These are phyloP conservation scores for Drosophila tanythrix DNA, from an alignment of 2,888 invertebrate species.

Conservation along the genomic window DNA sequence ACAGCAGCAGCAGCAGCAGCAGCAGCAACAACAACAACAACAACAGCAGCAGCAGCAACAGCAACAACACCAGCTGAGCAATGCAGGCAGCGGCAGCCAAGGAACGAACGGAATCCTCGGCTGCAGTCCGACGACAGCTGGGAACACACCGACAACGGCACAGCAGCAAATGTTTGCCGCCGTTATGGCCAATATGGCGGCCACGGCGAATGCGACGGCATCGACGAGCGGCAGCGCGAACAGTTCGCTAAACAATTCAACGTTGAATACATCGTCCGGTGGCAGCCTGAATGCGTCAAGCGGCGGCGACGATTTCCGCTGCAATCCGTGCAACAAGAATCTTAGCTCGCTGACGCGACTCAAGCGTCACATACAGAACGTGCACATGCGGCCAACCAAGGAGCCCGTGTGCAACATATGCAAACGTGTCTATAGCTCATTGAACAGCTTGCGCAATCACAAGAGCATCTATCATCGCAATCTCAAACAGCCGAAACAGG, in stretches of 20 bases:
- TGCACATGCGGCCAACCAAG: slow-evolving; percentile 95
- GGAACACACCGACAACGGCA: slow-evolving; percentile 57
- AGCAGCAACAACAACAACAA: slow-evolving; percentile 31
- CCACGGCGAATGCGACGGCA: slow-evolving; percentile 59
- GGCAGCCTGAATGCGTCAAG: slow-evolving; percentile 75
- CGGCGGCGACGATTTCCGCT: slow-evolving; percentile 93
- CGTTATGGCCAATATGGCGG: slow-evolving; percentile 82
- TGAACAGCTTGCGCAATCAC: slow-evolving; percentile 95
- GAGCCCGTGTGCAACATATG: slow-evolving; percentile 96
- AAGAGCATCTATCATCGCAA: slow-evolving; percentile 96
- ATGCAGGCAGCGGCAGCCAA: slow-evolving; percentile 53
- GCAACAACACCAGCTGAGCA: slow-evolving; percentile 39
- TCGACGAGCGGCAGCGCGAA: slow-evolving; percentile 82
- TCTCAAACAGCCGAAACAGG: slow-evolving; percentile 89
- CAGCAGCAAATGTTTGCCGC: slow-evolving; percentile 82
- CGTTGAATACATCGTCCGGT: slow-evolving; percentile 62
- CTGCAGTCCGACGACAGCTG: slow-evolving; percentile 59
- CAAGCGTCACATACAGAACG: slow-evolving; percentile 96
- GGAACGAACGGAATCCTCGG: slow-evolving; percentile 62
- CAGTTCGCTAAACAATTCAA: slow-evolving; percentile 70
- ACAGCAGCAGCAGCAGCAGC: slow-evolving; percentile 31
- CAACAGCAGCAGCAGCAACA: slow-evolving; percentile 26
- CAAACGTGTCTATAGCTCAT: slow-evolving; percentile 95
- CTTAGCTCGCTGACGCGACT: slow-evolving; percentile 93
- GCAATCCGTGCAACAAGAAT: slow-evolving; percentile 96